Evolutionary conservation across 1,140 invertebrate genomes (phyloP).

Genomic region (Dinothrombium tinctorium): DNA sequence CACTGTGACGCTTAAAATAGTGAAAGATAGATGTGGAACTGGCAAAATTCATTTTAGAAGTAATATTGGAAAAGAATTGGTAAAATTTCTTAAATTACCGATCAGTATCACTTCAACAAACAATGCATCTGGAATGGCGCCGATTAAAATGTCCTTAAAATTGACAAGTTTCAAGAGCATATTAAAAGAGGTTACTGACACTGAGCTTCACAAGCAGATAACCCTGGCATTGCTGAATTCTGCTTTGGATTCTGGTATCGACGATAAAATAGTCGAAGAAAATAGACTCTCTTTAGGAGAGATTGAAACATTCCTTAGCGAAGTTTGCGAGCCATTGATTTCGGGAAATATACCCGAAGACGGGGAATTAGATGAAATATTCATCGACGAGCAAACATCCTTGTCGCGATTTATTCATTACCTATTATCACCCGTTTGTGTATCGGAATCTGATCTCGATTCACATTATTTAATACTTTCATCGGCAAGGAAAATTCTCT

Average conservation of each 20-base stretch:
- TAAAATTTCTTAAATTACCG: conserved; percentile 75
- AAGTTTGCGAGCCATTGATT: conserved; percentile 10
- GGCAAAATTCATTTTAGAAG: conserved; percentile 1
- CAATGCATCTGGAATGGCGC: background rate
- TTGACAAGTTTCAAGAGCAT: conserved; percentile 9
- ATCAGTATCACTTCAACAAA: conserved; percentile 16
- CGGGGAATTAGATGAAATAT: conserved; percentile 73
- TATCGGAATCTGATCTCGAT: conserved; percentile 25
- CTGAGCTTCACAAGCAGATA: conserved; percentile 8
- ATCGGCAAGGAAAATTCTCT: conserved; percentile 66
- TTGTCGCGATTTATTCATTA: conserved; percentile 74
- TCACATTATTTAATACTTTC: conserved; percentile 33
- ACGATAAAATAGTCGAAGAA: conserved; percentile 4
- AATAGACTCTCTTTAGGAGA: conserved; percentile 5
- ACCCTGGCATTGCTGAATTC: conserved; percentile 7
- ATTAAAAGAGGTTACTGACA: conserved; percentile 7
- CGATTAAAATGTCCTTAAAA: conserved; percentile 11
- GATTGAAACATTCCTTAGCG: conserved; percentile 9
- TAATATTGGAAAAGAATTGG: conserved; percentile 61
- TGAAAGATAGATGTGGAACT: conserved; percentile 9
- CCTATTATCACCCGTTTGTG: conserved; percentile 23
- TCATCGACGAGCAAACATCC: conserved; percentile 83
- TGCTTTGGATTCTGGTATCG: conserved; percentile 5
- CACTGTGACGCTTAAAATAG: conserved; percentile 3
- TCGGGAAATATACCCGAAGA: conserved; percentile 1